These are phyloP conservation scores for Sciurus niger DNA, from an alignment of 2,113 vertebrate genomes.

Conservation along the genomic window DNA sequence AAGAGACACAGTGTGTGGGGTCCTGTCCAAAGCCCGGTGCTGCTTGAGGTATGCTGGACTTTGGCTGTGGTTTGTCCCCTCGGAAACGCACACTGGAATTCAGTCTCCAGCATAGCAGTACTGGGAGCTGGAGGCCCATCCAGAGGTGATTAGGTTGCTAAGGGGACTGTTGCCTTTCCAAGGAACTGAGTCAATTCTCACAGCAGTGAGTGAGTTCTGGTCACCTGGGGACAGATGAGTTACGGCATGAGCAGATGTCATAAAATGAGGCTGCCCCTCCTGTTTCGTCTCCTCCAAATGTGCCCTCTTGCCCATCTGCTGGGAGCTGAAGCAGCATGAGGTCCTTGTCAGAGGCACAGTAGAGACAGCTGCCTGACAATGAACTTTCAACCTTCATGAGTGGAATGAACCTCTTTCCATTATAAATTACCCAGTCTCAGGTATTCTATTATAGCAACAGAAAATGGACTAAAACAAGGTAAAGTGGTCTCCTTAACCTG, in stretches of 20 bases:
- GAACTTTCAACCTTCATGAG: background rate
- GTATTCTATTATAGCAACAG: background rate
- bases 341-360: background rate
- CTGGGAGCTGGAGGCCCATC: too few relatives aligned
- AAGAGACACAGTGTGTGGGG: background rate
- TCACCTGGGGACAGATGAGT: background rate
- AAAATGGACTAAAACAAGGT: too few relatives aligned
- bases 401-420: background rate
- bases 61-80: too few relatives aligned
- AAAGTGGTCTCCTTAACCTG: background rate
- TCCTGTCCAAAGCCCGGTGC: background rate
- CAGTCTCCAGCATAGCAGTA: too few relatives aligned
- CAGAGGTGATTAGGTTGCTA: background rate
- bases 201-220: background rate
- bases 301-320: background rate
- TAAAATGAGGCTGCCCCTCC: background rate
- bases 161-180: background rate
- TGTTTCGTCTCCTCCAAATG: accelerated
- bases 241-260: too few relatives aligned
- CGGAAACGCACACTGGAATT: too few relatives aligned
- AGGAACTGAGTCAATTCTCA: background rate
- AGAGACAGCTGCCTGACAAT: background rate
- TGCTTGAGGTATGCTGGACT: background rate
- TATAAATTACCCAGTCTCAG: background rate
- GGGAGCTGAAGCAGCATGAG: background rate